Conservation (phyloP, 2,113 vertebrate species). For the Lutjanus erythropterus region DNA sequence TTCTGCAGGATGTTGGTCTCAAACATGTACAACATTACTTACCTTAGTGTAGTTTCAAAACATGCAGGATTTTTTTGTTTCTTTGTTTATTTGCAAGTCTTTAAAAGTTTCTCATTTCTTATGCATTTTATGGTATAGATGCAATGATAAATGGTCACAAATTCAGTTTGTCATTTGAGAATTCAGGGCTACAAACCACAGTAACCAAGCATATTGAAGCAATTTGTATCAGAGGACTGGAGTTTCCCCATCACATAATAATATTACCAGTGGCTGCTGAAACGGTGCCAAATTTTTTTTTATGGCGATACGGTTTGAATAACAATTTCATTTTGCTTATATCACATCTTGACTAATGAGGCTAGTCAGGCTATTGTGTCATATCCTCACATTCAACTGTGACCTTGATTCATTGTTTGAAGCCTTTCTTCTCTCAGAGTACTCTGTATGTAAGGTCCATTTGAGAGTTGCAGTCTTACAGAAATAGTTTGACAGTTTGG, state of each 20-base stretch:
- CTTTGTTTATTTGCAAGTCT: not conserved
- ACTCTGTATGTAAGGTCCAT: not conserved
- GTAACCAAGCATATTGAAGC: slow-evolving; percentile 10
- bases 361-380: not conserved
- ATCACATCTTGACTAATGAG: slow-evolving; percentile 7
- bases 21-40: not conserved
- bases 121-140: not conserved
- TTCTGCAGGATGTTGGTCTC: not conserved
- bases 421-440: slow-evolving; percentile 6
- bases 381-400: slow-evolving; percentile 6
- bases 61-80: not conserved
- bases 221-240: slow-evolving; percentile 1
- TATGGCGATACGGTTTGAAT: not conserved
- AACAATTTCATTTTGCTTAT: not conserved
- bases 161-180: not conserved
- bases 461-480: not conserved
- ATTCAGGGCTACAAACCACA: not conserved
- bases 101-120: not conserved
- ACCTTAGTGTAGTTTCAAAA: not conserved
- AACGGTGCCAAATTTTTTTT: slow-evolving; percentile 11
- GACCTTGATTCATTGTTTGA: slow-evolving; percentile 1
- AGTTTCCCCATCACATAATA: slow-evolving; percentile 6
- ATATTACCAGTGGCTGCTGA: slow-evolving; percentile 5
- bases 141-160: not conserved
- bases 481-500: not conserved